Conservation (phyloP, 2,797 vertebrate species). For the Siniperca undulata region DNA sequence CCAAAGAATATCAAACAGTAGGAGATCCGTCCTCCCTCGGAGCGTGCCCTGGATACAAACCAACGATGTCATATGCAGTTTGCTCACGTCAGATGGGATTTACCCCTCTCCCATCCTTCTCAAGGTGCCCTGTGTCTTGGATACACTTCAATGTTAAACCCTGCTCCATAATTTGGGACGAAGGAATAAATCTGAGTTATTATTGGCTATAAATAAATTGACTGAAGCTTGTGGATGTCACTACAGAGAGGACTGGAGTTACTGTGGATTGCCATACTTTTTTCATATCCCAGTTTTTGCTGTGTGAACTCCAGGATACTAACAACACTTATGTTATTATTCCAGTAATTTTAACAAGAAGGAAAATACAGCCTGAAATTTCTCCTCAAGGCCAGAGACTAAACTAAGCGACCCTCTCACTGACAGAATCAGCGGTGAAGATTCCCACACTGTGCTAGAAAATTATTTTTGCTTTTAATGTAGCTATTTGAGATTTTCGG, state of each 20-base stretch:
- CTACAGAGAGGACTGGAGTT: conserved; percentile 22
- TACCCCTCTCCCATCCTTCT: conserved; percentile 3
- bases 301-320: background rate
- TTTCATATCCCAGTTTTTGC: background rate
- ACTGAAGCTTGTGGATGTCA: conserved; percentile 22
- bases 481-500: background rate
- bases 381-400: conserved; percentile 10
- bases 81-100: conserved; percentile 39
- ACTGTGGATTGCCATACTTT: conserved; percentile 22
- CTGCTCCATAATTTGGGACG: background rate
- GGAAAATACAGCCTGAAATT: conserved; percentile 1
- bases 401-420: conserved; percentile 13
- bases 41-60: conserved; percentile 49
- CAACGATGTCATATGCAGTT: conserved; percentile 51
- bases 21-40: conserved; percentile 28
- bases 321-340: background rate
- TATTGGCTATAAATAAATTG: conserved; percentile 23
- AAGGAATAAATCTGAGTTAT: conserved; percentile 17
- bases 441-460: conserved; percentile 41
- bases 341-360: background rate
- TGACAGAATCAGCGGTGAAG: conserved; percentile 8
- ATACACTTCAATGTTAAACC: conserved; percentile 22
- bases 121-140: conserved; percentile 53
- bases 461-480: conserved; percentile 9
- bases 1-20: conserved; percentile 88